Evolutionary conservation across 1,140 invertebrate genomes (phyloP), one percentile per base, ranked within the genome.

Genomic region (Charaxes varanes): DNA sequence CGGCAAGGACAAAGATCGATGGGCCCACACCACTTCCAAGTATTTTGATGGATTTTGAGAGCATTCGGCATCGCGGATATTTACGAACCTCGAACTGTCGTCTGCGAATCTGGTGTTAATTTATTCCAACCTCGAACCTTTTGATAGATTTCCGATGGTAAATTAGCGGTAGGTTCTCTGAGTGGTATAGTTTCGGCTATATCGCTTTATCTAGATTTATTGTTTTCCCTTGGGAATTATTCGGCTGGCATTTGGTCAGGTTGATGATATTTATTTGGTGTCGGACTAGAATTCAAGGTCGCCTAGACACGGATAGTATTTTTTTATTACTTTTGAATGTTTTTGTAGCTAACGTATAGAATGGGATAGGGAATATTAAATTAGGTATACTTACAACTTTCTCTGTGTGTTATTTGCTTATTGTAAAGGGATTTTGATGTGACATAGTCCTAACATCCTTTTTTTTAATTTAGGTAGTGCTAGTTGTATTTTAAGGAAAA

Each of bases 61-160:
- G n/a, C n/a, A n/a, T n/a, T 31, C 3, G 24, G 16, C 36, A 32
- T 40, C 15, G 15, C 22, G 19, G 22, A 38, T 46, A 42, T 46
- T 46, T 46, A 36, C 31, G 23, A 40, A 19, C 34, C 24, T 40
- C 31, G 34, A 47, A 4, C 55, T 53, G 55, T 52, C 52, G 52
- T 59, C 56, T 59, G 56, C 37, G 56, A 59, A 59, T 59, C 56
- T 59, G 48, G 52, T 59, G 56, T 48, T 49, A 54, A 55, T 47
- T 45, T 54, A 59, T 59, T 15, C 41, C 11, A 16, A 33, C 36
- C 31, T n/a, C n/a, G 16, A 37, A 14, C 23, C 13, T 32, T 43
- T 35, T 47, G 38, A 52, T 28, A 30, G 5, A 33, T 35, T 19
- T 26, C 28, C 10, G 40, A 43, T 36, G 1, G 16, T 11, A 12